phyloP scores from a whole-genome alignment of 2,113 vertebrate genomes.

The Hippocampus barbouri region DNA sequence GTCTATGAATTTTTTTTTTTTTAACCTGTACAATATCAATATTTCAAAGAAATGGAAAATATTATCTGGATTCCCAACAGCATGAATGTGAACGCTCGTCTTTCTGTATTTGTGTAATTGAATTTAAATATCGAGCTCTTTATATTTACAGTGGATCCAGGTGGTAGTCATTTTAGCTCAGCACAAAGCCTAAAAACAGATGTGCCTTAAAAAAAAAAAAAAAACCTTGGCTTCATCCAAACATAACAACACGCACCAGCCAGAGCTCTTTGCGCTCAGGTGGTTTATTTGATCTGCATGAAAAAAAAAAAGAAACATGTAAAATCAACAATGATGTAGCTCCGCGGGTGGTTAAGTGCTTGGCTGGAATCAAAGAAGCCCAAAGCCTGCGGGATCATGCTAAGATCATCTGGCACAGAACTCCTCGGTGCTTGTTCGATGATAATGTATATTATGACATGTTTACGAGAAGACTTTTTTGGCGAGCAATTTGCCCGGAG shows the following conservation, averaged over 20 bases:
- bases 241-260: neutral
- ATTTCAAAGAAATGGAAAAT: neutral
- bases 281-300: conserved; percentile 2
- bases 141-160: neutral
- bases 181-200: neutral
- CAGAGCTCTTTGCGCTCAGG: neutral
- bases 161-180: neutral
- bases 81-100: neutral
- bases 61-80: neutral
- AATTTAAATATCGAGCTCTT: neutral
- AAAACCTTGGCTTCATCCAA: neutral
- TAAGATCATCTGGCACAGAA: neutral
- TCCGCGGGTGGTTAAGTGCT: neutral
- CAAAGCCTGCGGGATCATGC: neutral
- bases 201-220: neutral
- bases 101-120: neutral
- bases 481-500: neutral
- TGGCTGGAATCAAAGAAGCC: neutral
- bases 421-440: neutral
- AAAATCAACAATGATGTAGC: neutral
- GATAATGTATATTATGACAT: conserved; percentile 4
- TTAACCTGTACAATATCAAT: neutral
- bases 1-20: neutral
- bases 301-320: neutral
- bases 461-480: neutral